These are phyloP conservation scores for Polydrusus tereticollis DNA, from an alignment of 2,888 invertebrate species.

Conservation along the genomic window DNA sequence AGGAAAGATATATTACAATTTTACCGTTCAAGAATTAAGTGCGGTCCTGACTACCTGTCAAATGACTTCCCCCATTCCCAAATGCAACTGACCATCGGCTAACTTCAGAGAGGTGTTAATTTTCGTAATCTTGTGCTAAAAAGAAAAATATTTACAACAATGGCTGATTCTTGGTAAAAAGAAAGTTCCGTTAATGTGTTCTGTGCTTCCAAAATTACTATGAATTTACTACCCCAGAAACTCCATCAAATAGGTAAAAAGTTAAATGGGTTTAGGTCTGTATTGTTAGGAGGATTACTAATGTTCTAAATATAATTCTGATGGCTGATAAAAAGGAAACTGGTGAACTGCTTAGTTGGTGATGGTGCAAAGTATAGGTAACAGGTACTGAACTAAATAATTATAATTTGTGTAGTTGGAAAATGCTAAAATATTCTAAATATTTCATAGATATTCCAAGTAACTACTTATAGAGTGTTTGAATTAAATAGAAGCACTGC, in stretches of 20 bases:
- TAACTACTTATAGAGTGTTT: too few species aligned
- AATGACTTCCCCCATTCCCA: neutral
- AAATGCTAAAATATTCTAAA: too few species aligned
- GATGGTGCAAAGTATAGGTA: conserved; percentile 37
- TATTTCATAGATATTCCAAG: neutral
- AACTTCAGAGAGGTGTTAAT: conserved; percentile 23
- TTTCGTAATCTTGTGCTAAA: conserved; percentile 36
- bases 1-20: too few species aligned
- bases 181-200: conserved; percentile 38
- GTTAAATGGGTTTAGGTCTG: neutral
- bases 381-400: conserved; percentile 24
- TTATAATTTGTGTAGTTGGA: conserved; percentile 20
- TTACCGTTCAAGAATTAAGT: too few species aligned
- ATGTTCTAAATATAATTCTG: conserved; percentile 46
- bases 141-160: conserved; percentile 45
- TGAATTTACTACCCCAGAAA: conserved; percentile 24
- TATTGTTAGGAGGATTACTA: conserved; percentile 34
- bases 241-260: conserved; percentile 26
- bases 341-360: conserved; percentile 30
- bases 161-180: conserved; percentile 39
- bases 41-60: too few species aligned
- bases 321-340: conserved; percentile 34
- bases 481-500: too few species aligned
- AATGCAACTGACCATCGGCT: neutral
- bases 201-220: conserved; percentile 14